Base-by-base conservation (phyloP, 2,888 invertebrate genomes). In the Philereme transversata region DNA sequence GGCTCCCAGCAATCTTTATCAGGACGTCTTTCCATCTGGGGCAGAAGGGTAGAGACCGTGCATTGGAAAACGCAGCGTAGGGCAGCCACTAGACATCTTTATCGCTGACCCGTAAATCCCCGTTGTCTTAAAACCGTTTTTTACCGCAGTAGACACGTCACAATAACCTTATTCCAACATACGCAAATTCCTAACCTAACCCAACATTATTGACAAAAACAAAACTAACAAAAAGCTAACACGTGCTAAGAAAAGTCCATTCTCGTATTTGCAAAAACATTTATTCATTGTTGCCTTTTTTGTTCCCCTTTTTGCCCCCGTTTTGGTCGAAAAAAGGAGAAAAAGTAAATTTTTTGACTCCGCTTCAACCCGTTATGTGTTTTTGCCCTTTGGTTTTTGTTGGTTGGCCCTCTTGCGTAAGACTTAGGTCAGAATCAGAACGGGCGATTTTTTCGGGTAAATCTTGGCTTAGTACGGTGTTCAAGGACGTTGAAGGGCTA, bases 231-330 rank as follows among this genome's bases (percentile, higher is more conserved):
- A 88, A 87, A 87, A 87, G 82, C 68, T 70, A 70, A 84, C 90
- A 80, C 91, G 90, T 86, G 91, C 87, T 80, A 72, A 87, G 87
- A 88, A 90, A 88, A 88, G 87, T 81, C 68, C 70, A 75, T 76
- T 76, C 78, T 79, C 75, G 77, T 77, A 82, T 88, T 89, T 87
- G 90, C 90, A 90, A 91, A 90, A 91, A 89, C 83, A 77, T 76
- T 83, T 83, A 87, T 87, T 87, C 81, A 83, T 81, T 82, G 79
- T 82, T 75, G 81, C 76, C 81, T 86, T 88, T 87, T 86, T 81
- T 76, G 68, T 62, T 60, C 59, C 62, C 75, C 82, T 90, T 90
- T 90, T 90, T 90, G 90, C 87, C 83, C 81, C 83, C 73, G 83
- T 83, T 82, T 77, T 55, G 72, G 72, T 73, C 74, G 75, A 77